Evolutionary conservation across 2,888 invertebrate genomes (phyloP).

Genomic region (Agrotis clavis): DNA sequence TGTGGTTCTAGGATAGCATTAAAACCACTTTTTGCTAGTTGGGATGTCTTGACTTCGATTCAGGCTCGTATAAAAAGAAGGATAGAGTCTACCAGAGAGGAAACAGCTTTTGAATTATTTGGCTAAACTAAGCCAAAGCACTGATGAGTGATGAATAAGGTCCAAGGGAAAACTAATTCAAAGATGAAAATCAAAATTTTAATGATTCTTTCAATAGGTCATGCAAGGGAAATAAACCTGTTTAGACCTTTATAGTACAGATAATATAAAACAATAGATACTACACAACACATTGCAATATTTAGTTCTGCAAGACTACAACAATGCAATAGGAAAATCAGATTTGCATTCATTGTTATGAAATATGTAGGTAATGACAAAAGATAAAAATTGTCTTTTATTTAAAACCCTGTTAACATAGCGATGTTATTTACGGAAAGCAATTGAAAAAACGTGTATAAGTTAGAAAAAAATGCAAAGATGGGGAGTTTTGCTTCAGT

Average conservation of each 20-base stretch:
- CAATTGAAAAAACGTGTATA: neutral
- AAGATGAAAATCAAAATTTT: neutral
- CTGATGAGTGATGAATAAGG: neutral
- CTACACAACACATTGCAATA: constrained; percentile 54
- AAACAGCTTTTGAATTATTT: constrained; percentile 11
- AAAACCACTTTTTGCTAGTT: too few relatives aligned
- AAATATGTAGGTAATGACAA: constrained; percentile 47
- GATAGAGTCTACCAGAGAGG: neutral
- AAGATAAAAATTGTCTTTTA: constrained; percentile 41
- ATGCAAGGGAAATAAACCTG: neutral
- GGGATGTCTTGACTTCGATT: constrained; percentile 16
- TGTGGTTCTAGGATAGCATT: too few relatives aligned
- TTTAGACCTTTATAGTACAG: constrained; percentile 35
- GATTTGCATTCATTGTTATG: constrained; percentile 61
- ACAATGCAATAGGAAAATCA: constrained; percentile 66
- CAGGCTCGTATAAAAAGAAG: neutral
- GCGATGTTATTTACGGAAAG: constrained; percentile 6
- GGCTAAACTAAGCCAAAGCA: too few relatives aligned
- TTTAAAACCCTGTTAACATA: constrained; percentile 25
- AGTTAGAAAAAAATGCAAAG: neutral
- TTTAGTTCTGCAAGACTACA: constrained; percentile 57
- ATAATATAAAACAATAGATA: constrained; percentile 57
- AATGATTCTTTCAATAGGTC: neutral
- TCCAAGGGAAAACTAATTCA: neutral
- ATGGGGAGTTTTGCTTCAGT: neutral